Base-by-base conservation (phyloP, 2,888 invertebrate species). In the Drosophila pseudotakahashii region DNA sequence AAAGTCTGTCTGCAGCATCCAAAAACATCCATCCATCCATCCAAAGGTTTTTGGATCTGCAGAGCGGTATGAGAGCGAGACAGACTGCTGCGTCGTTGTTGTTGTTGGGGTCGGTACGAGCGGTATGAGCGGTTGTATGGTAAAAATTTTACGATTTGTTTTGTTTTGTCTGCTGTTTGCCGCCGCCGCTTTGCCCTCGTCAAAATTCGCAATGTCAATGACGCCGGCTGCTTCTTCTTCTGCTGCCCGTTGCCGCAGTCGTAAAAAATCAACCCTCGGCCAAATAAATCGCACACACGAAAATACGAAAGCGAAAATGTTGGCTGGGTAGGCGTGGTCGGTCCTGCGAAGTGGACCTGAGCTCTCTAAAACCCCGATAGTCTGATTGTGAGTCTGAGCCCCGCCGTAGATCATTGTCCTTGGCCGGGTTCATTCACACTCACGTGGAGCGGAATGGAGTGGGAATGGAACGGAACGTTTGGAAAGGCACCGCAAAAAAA, bases 341-440 rank as follows among this genome's bases (percentile, higher is more conserved):
- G 30, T 30, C 30, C 30, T 7, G 53, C 64, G 55, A 60, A 66
- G 60, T 70, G 75, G 81, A 60, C 70, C 69, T 44, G 55, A 44
- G 66, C 45, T 26, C 47, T 23, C 30, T 30, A 30, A 32, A 50
- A 42, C 41, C 41, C 59, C 63, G 32, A 63, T 13, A 41, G 36
- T 48, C 48, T 44, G 50, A 42, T 36, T 64, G 45, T 41, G 62
- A 62, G 47, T 62, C 62, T 52, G 37, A 51, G 47, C 47, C 32
- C 47, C 32, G 47, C 34, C 79, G 80, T 84, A 87, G 90, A 89
- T 89, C 90, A 90, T 90, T 88, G 89, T 90, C 90, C 89, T 90
- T 90, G 89, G 88, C 63, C 69, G 77, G 88, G 89, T 90, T 90
- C 89, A 90, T 90, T 89, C 88, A 90, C 89, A 81, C 76, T 89